Conservation (phyloP, 2,888 invertebrate species). For the Pelosia muscerda region DNA sequence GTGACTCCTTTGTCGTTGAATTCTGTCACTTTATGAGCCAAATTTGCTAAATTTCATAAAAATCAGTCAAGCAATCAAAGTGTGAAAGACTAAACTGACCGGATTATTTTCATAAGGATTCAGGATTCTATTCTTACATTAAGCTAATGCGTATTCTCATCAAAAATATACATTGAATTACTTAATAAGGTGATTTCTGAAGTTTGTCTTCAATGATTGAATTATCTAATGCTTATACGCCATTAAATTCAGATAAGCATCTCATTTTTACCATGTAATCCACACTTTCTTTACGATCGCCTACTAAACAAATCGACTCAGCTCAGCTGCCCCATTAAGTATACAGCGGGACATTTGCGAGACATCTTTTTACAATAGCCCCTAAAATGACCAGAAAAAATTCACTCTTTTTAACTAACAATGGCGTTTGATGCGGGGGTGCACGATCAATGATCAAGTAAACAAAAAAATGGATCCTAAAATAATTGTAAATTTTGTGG, state of each 20-base stretch:
- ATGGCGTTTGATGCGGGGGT: slow-evolving; percentile 81
- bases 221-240: slow-evolving; percentile 38
- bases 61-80: not conserved
- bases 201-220: not conserved
- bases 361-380: slow-evolving; percentile 81
- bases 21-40: too few species aligned
- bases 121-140: not conserved
- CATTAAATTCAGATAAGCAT: slow-evolving; percentile 43
- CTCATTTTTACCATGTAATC: slow-evolving; percentile 60
- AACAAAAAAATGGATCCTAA: slow-evolving; percentile 72
- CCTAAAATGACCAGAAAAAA: slow-evolving; percentile 84
- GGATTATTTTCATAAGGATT: not conserved
- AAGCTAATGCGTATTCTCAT: not conserved
- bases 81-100: not conserved
- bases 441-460: slow-evolving; percentile 80
- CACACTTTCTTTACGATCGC: slow-evolving; percentile 63
- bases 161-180: not conserved
- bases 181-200: not conserved
- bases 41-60: not conserved
- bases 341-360: slow-evolving; percentile 76
- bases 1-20: too few species aligned
- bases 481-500: slow-evolving; percentile 82
- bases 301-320: slow-evolving; percentile 62
- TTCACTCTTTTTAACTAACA: slow-evolving; percentile 76
- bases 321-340: slow-evolving; percentile 82